These are phyloP conservation scores for Epinephelus fuscoguttatus DNA, from an alignment of 2,113 vertebrate genomes.

Conservation along the genomic window DNA sequence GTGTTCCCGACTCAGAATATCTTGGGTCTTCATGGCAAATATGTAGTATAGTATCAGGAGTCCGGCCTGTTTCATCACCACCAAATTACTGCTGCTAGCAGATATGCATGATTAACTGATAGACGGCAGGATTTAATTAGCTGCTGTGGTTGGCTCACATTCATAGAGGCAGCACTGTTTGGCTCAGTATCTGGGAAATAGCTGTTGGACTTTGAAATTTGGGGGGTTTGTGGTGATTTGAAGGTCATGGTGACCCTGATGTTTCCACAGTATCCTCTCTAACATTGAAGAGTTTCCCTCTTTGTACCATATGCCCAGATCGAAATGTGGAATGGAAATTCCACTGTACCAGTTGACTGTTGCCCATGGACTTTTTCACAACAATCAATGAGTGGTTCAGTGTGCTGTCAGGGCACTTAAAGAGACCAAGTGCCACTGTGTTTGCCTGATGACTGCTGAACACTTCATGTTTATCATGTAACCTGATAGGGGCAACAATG, in stretches of 20 bases:
- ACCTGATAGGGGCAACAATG: not conserved
- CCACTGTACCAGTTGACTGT: constrained; percentile 62
- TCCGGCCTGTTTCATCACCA: constrained; percentile 56
- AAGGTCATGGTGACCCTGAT: constrained; percentile 62
- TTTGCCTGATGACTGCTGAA: not conserved
- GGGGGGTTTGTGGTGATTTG: constrained; percentile 14
- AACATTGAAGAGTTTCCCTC: constrained; percentile 15
- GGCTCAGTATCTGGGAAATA: constrained; percentile 11
- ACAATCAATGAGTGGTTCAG: constrained; percentile 71
- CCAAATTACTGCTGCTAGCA: constrained; percentile 53
- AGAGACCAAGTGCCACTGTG: not conserved
- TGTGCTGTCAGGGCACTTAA: constrained; percentile 1
- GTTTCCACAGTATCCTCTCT: constrained; percentile 28
- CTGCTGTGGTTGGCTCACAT: constrained; percentile 12
- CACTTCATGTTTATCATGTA: not conserved
- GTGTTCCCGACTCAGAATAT: constrained; percentile 5
- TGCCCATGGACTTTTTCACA: constrained; percentile 49
- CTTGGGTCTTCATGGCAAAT: not conserved
- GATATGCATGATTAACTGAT: constrained; percentile 36
- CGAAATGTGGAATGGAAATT: constrained; percentile 73
- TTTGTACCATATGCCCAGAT: constrained; percentile 7
- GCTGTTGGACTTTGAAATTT: constrained; percentile 15
- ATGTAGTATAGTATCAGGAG: not conserved
- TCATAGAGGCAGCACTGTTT: constrained; percentile 13
- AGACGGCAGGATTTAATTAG: constrained; percentile 50